Conservation (phyloP, 2,797 vertebrate species). For the Pteropus rufus region DNA sequence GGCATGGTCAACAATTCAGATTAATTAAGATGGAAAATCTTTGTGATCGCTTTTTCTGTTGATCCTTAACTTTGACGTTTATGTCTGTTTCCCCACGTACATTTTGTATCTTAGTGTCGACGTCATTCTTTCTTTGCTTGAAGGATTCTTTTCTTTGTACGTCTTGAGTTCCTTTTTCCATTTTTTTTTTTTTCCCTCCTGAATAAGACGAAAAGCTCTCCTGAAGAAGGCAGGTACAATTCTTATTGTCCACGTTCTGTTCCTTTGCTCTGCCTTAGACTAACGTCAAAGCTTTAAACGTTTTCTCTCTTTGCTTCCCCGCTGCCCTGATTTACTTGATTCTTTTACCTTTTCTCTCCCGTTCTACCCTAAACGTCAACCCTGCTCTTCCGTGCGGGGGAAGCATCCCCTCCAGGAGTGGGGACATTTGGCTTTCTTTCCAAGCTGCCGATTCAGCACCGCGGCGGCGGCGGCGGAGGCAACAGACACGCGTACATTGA, state of each 20-base stretch:
- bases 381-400: conserved; percentile 62
- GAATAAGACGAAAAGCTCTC: not conserved
- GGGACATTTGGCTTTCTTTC: conserved; percentile 56
- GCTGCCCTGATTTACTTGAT: not conserved
- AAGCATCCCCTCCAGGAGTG: conserved; percentile 64
- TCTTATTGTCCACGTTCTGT: not conserved
- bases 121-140: not conserved
- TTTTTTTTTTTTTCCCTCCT: not conserved
- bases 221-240: not conserved
- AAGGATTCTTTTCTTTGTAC: not conserved
- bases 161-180: not conserved
- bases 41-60: not conserved
- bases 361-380: not conserved
- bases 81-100: not conserved
- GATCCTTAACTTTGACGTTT: not conserved
- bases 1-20: not conserved
- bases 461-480: conserved; percentile 26
- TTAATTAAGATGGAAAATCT: not conserved
- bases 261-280: not conserved
- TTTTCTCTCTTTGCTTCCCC: not conserved
- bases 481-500: conserved; percentile 28
- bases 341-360: not conserved
- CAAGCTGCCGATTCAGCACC: conserved; percentile 62
- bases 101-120: not conserved
- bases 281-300: not conserved